Conservation (phyloP, 1,140 invertebrate genomes). For the Drosophila sp. region DNA sequence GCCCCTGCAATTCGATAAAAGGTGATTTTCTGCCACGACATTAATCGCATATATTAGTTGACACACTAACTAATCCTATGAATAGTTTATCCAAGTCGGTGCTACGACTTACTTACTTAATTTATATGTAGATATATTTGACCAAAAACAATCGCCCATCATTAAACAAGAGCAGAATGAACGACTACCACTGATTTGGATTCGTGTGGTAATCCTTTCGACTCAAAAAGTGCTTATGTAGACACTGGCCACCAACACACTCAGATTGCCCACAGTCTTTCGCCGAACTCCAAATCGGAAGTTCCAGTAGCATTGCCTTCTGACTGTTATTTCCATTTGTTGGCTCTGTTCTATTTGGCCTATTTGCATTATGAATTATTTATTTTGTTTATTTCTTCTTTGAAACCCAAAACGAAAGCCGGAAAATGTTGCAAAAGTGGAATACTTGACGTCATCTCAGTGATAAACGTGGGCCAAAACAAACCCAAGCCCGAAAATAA, state of each 20-base stretch:
- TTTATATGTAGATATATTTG: conserved; percentile 12
- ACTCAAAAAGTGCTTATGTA: conserved; percentile 51
- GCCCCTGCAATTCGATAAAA: too few relatives aligned
- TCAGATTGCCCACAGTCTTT: conserved; percentile 39
- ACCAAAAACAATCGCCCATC: conserved; percentile 38
- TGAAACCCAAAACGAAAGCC: conserved; percentile 42
- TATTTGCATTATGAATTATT: conserved; percentile 81
- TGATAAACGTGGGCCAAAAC: conserved; percentile 63
- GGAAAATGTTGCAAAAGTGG: conserved; percentile 62
- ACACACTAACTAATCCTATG: too few relatives aligned
- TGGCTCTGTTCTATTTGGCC: conserved; percentile 59
- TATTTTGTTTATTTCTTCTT: conserved; percentile 70
- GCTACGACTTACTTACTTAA: too few relatives aligned
- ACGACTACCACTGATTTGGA: conserved; percentile 46
- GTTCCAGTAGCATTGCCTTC: conserved; percentile 25
- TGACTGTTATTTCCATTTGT: conserved; percentile 42
- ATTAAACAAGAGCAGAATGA: conserved; percentile 48
- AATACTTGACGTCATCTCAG: conserved; percentile 65
- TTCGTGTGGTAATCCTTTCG: conserved; percentile 54
- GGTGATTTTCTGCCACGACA: too few relatives aligned
- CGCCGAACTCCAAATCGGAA: conserved; percentile 29
- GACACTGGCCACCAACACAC: conserved; percentile 30
- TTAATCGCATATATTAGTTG: too few relatives aligned
- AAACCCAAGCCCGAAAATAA: conserved; percentile 41
- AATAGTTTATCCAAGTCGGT: too few relatives aligned